Evolutionary conservation across 2,888 invertebrate species (phyloP), one percentile per base, ranked within the genome.

Genomic region (Apotomis capreana): DNA sequence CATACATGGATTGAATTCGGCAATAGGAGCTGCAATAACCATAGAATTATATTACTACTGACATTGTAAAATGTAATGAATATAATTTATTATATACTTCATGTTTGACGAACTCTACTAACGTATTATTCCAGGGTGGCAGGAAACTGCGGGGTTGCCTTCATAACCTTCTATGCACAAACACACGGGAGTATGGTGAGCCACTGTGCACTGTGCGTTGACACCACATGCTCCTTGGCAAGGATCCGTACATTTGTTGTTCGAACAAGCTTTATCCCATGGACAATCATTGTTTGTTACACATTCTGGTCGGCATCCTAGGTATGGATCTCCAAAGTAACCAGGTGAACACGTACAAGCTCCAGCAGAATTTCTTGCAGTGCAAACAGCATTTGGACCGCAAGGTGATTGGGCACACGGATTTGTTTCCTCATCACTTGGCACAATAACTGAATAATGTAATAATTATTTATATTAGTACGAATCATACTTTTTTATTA

Each of bases 371-470:
- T 96, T 96, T 78, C 95, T 94, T 88, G 97, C 97, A 83, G 95
- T 96, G 83, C 98, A 98, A 72, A 96, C 82, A 10, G 98, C 95
- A 86, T 98, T 98, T 10, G 96, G 95, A 46, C 98, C 98, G 84
- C 98, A 98, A 3, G 97, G 97, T 49, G 96, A 97, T 51, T 97
- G 97, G 85, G 96, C 96, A 84, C 98, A 98, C 13, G 97, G 97
- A 82, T 95, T 95, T 52, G 91, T 89, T 89, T 95, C 95, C 77
- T 94, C 95, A 84, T 95, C 95, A 84, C 95, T 95, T 75, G 95
- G 91, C 76, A 92, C 91, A 46, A 94, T 89, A 76, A 94, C 95
- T 95, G 91, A 74, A 81, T 69, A 63, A 40, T 10, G 54, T 68
- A 76, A 75, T 74, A 74, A 65, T 58, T 75, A 46, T 63, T 36